Conservation (phyloP, 2,888 invertebrate genomes). For the Noctua janthina region DNA sequence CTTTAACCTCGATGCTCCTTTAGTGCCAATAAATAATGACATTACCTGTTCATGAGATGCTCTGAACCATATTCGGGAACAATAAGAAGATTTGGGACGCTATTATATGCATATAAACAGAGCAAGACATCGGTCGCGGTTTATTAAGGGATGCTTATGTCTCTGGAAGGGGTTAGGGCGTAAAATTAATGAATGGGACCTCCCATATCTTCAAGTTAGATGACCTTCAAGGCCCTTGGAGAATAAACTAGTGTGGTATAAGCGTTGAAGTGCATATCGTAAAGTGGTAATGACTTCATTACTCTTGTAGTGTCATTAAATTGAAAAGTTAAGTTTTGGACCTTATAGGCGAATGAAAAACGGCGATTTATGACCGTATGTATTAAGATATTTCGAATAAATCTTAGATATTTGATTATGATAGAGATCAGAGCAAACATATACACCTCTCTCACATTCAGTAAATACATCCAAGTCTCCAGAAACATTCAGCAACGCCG, state of each 20-base stretch:
- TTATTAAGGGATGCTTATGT: conserved; percentile 78
- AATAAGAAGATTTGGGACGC: conserved; percentile 86
- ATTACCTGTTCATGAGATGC: conserved; percentile 86
- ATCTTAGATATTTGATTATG: neutral
- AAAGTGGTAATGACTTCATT: conserved; percentile 39
- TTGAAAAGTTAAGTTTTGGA: neutral
- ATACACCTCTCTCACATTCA: neutral
- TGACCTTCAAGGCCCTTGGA: conserved; percentile 64
- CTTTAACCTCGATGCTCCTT: conserved; percentile 77
- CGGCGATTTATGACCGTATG: neutral
- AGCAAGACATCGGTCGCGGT: conserved; percentile 80
- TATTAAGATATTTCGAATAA: neutral
- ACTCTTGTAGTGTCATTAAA: neutral
- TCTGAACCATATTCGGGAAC: conserved; percentile 84
- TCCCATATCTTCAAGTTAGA: conserved; percentile 65
- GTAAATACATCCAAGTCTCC: neutral
- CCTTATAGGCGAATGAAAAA: neutral
- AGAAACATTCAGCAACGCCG: neutral
- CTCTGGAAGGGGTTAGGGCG: conserved; percentile 65
- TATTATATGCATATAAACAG: conserved; percentile 86
- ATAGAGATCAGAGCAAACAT: neutral
- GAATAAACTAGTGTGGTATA: conserved; percentile 57
- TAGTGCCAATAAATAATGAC: conserved; percentile 87
- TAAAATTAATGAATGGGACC: conserved; percentile 69
- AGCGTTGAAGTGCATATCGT: conserved; percentile 51